These are phyloP conservation scores for Oostethus manadensis DNA, from an alignment of 2,113 vertebrate genomes.

Conservation along the genomic window DNA sequence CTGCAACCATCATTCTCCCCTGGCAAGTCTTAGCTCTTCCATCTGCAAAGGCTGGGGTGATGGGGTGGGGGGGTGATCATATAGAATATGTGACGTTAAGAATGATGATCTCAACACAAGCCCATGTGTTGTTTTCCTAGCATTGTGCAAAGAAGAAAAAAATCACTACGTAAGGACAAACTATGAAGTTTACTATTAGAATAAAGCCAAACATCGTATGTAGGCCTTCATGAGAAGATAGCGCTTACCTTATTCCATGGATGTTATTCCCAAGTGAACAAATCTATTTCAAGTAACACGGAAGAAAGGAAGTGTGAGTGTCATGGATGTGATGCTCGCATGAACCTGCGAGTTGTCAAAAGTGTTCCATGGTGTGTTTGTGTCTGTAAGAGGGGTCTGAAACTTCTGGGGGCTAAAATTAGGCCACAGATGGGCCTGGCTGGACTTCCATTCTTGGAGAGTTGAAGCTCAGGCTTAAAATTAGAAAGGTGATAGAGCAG, in stretches of 20 bases:
- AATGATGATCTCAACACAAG: background rate
- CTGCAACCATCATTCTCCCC: slow-evolving; percentile 52
- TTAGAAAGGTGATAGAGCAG: slow-evolving; percentile 79
- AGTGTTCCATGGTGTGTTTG: slow-evolving; percentile 11
- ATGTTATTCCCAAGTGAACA: slow-evolving; percentile 9
- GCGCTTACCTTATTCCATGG: slow-evolving; percentile 31
- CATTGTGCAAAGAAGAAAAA: background rate
- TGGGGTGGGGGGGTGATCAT: too few species aligned
- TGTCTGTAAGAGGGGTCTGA: slow-evolving; percentile 25
- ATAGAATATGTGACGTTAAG: too few species aligned
- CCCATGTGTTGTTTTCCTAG: background rate
- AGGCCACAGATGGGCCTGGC: slow-evolving; percentile 76
- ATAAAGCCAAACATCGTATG: background rate
- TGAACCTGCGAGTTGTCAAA: slow-evolving; percentile 35
- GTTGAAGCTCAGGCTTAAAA: slow-evolving; percentile 74
- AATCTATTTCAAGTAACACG: slow-evolving; percentile 17
- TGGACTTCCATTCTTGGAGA: slow-evolving; percentile 88
- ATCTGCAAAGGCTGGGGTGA: slow-evolving; percentile 44
- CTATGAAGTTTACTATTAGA: background rate
- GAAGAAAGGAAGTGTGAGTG: slow-evolving; percentile 9
- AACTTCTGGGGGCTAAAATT: slow-evolving; percentile 76
- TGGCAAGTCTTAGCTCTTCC: slow-evolving; percentile 39
- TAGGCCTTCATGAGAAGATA: background rate
- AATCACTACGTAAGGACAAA: background rate
- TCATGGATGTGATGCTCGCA: slow-evolving; percentile 34